Conservation (phyloP, 2,113 vertebrate genomes). For the Orthochromis malagaraziensis region DNA sequence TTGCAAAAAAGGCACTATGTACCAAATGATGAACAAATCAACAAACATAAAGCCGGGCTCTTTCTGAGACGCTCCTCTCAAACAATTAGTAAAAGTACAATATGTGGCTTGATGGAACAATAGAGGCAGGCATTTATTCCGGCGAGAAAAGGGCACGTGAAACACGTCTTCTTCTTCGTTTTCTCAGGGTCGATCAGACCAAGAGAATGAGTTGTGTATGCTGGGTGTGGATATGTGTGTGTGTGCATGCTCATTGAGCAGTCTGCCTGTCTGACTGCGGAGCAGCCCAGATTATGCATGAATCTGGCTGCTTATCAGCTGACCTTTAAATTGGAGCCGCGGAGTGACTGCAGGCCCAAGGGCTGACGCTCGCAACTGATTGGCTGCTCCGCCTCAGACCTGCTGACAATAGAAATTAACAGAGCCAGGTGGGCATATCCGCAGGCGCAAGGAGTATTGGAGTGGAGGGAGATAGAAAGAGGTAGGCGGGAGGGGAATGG, state of each 20-base stretch:
- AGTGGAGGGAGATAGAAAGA: constrained; percentile 21
- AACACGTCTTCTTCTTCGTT: neutral
- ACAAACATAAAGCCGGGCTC: constrained; percentile 29
- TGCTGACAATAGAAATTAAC: constrained; percentile 75
- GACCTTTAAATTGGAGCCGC: constrained; percentile 76
- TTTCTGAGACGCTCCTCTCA: neutral
- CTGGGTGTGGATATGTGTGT: constrained; percentile 5
- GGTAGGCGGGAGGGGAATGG: neutral
- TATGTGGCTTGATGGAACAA: neutral
- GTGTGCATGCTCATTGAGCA: neutral
- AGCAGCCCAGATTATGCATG: constrained; percentile 67
- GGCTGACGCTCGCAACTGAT: constrained; percentile 56
- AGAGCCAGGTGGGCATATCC: constrained; percentile 62
- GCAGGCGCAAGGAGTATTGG: constrained; percentile 34
- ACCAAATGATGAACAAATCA: constrained; percentile 56
- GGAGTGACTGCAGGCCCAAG: constrained; percentile 55
- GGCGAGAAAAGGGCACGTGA: neutral
- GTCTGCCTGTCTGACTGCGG: constrained; percentile 29
- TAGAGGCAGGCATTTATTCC: neutral
- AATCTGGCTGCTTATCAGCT: constrained; percentile 70
- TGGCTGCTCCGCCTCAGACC: constrained; percentile 61
- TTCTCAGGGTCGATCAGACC: constrained; percentile 21
- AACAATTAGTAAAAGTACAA: constrained; percentile 33
- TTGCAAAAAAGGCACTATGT: constrained; percentile 28
- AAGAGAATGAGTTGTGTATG: neutral